These are phyloP conservation scores for Eptatretus atami DNA, from an alignment of 2,797 vertebrate genomes.

Conservation along the genomic window DNA sequence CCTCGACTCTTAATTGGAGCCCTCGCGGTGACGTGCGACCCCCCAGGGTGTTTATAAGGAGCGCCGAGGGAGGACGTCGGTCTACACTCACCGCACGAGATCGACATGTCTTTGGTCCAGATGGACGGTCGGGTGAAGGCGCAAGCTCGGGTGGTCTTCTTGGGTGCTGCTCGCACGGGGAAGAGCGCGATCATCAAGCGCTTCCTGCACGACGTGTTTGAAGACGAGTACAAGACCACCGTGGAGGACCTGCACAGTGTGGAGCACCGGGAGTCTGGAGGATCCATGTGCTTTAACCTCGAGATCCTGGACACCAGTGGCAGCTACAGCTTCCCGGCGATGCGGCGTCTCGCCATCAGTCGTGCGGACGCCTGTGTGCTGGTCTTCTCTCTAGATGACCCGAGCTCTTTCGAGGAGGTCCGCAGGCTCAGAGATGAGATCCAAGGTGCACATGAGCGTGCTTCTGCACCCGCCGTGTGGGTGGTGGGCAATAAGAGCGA, in stretches of 20 bases:
- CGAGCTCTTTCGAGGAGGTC: conserved; percentile 35
- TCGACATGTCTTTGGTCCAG: too few species aligned
- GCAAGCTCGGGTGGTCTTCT: conserved; percentile 40
- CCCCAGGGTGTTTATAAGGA: too few species aligned
- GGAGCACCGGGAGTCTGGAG: conserved; percentile 38
- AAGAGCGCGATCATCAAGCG: conserved; percentile 48
- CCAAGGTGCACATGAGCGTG: conserved; percentile 50
- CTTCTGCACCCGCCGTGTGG: conserved; percentile 31
- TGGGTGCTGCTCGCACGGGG: conserved; percentile 49
- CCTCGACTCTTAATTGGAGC: too few species aligned
- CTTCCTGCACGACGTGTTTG: conserved; percentile 48
- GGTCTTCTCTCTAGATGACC: conserved; percentile 41
- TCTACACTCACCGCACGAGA: too few species aligned
- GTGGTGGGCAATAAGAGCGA: conserved; percentile 61
- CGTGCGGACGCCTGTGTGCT: conserved; percentile 49
- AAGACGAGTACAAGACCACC: conserved; percentile 39
- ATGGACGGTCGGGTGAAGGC: too few species aligned
- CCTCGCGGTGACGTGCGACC: too few species aligned
- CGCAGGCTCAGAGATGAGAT: conserved; percentile 47
- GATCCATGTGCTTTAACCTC: conserved; percentile 23
- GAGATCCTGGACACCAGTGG: conserved; percentile 66
- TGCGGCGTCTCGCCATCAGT: conserved; percentile 57
- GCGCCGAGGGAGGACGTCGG: too few species aligned
- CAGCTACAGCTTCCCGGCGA: conserved; percentile 65
- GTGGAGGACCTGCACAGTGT: conserved; percentile 53